Conservation (phyloP, 2,888 invertebrate species). For the Agrilus cyanescens region DNA sequence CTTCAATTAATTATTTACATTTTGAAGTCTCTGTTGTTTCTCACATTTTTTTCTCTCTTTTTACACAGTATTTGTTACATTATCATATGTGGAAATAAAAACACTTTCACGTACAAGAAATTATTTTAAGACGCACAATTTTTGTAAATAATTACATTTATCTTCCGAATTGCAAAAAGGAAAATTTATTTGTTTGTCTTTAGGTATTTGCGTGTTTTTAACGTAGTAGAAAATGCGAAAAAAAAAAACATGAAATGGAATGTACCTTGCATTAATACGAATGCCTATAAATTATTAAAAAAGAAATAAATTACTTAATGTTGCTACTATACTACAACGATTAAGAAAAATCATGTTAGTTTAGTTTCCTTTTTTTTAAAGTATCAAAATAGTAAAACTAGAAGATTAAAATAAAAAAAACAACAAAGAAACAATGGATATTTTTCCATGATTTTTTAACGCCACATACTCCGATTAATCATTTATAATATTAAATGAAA, state of each 20-base stretch:
- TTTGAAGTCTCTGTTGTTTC: slow-evolving; percentile 17
- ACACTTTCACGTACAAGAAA: too few relatives aligned
- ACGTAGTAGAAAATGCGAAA: slow-evolving; percentile 6
- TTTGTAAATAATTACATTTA: too few relatives aligned
- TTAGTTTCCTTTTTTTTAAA: slow-evolving; percentile 18
- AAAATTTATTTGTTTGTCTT: too few relatives aligned
- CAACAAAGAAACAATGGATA: slow-evolving; percentile 10
- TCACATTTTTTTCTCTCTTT: too few relatives aligned
- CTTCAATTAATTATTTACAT: slow-evolving; percentile 18
- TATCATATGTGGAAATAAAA: too few relatives aligned
- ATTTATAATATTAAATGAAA: slow-evolving; percentile 7
- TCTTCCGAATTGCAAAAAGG: too few relatives aligned
- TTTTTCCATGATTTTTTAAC: slow-evolving; percentile 11
- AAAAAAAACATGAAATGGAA: slow-evolving; percentile 23
- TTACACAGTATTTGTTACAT: too few relatives aligned
- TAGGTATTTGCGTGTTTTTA: neutral
- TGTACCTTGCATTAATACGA: slow-evolving; percentile 25
- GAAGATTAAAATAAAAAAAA: slow-evolving; percentile 12
- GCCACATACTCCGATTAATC: too few relatives aligned
- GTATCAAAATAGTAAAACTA: slow-evolving; percentile 26
- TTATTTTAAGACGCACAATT: too few relatives aligned
- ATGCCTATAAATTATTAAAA: slow-evolving; percentile 18
- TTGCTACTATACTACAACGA: slow-evolving; percentile 14
- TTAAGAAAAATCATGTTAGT: slow-evolving; percentile 13
- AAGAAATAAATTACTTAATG: slow-evolving; percentile 19